A percentile compares a stretch with the other conserved stretches of the same genome.
Conservation (phyloP, 2,797 vertebrate species). For the Lateolabrax maculatus region DNA sequence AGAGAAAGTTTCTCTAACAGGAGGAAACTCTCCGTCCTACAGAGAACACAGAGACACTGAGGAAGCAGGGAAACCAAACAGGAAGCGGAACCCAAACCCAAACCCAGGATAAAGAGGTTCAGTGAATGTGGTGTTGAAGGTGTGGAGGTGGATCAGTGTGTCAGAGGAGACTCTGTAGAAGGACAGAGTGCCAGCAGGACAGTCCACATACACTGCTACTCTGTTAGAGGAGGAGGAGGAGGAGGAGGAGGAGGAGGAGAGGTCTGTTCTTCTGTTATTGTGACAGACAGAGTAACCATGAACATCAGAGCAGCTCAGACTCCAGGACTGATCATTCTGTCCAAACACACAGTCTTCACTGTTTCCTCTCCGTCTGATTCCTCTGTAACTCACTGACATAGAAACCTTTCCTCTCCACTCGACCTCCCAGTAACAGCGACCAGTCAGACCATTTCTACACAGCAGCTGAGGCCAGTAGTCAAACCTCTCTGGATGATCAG, state of each 20-base stretch:
- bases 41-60: constrained; percentile 2
- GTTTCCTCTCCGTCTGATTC: background rate
- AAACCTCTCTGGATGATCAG: constrained; percentile 4
- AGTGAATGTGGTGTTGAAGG: constrained; percentile 16
- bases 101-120: constrained; percentile 18
- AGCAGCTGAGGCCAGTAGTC: background rate
- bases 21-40: background rate
- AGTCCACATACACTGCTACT: constrained; percentile 12
- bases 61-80: background rate
- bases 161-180: background rate
- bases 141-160: constrained; percentile 9
- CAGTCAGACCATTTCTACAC: background rate
- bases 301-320: background rate
- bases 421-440: constrained; percentile 3
- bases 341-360: background rate
- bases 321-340: background rate
- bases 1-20: too few species aligned
- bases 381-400: background rate
- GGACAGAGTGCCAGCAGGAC: constrained; percentile 20
- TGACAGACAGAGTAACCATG: background rate
- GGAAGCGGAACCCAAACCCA: too few species aligned
- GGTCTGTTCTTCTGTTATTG: background rate
- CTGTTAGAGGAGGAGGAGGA: background rate
- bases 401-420: background rate
- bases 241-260: background rate